Base-by-base conservation (phyloP, 1,140 invertebrate genomes). In the Rhopalosiphum padi region DNA sequence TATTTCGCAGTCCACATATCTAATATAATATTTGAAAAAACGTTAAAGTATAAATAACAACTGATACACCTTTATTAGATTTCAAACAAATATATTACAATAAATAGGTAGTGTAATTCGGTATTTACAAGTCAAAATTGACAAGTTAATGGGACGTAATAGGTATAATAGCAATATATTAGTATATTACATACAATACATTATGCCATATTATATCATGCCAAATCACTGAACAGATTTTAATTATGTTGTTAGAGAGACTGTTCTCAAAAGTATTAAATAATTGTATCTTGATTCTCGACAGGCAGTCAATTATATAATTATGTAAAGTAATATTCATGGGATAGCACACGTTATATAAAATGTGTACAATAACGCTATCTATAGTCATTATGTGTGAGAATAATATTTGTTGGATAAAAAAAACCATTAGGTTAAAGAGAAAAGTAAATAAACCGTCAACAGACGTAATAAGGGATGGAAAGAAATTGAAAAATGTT, bases 391-490 rank as follows among this genome's bases (percentile, higher is more conserved):
- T 77, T 77, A 77, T n/a, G 60, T 85, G 41, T n/a, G 86, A 48
- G 35, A 53, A 89, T 89, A 55, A 55, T 89, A 68, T 90, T 90
- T 6, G 2, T 21, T 25, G 22, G 4, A 55, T 30, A 46, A 60
- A 90, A 60, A 91, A 55, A 85, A 86, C 77, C 43, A 85, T 93
- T 93, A 53, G 51, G 82, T 93, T 93, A 86, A 93, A 93, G 91
- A 93, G 82, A 25, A 86, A 53, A 86, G 91, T 93, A 93, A 93
- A 86, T 93, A 86, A 37, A 93, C 68, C 48, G 82, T 53, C 91
- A 41, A 93, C 82, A 86, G 82, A 86, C 48, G 91, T 93, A 93
- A 93, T 93, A 93, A 86, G 82, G 77, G 91, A 93, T 83, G 48
- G 8, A 93, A 35, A 55, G 46, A 90, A 93, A 85, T 93, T 85